phyloP scores from a whole-genome alignment of 2,113 vertebrate genomes.

The Casuarius casuarius region DNA sequence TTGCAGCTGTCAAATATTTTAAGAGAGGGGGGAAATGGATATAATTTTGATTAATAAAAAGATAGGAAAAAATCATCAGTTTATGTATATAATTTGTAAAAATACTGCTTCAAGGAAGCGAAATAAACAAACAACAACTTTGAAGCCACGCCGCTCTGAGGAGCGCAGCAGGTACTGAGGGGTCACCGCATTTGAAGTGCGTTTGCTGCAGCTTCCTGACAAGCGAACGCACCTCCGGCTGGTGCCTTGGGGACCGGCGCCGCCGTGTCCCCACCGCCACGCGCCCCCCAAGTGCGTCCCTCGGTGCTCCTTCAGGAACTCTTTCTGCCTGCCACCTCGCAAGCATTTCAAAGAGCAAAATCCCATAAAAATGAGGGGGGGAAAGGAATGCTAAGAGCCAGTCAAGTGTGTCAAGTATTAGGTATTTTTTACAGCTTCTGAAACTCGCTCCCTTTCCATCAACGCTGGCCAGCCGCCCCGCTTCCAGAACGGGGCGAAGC shows the following conservation, averaged over 20 bases:
- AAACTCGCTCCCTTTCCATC: accelerated
- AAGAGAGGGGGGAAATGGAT: accelerated
- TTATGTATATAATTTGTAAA: background rate
- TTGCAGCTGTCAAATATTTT: no score
- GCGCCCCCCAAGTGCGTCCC: accelerated
- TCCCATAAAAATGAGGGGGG: accelerated
- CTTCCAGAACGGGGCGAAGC: no score
- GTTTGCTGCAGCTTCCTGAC: background rate
- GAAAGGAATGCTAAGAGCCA: accelerated
- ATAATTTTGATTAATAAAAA: background rate
- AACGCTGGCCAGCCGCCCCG: background rate
- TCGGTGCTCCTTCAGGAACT: accelerated
- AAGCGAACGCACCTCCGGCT: accelerated
- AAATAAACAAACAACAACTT: background rate
- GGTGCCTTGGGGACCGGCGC: accelerated
- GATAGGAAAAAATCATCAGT: background rate
- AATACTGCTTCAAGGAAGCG: background rate
- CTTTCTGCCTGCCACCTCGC: background rate
- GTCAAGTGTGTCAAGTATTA: accelerated
- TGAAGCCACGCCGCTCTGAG: background rate
- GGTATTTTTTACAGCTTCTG: accelerated
- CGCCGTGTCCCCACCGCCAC: accelerated
- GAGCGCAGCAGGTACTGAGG: accelerated
- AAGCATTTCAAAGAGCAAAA: accelerated
- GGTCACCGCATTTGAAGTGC: accelerated